Percentiles rank a stretch among this genome's conserved stretches.
phyloP scores from a whole-genome alignment of 1,140 invertebrate genomes.

The Plectrocnemia conspersa region DNA sequence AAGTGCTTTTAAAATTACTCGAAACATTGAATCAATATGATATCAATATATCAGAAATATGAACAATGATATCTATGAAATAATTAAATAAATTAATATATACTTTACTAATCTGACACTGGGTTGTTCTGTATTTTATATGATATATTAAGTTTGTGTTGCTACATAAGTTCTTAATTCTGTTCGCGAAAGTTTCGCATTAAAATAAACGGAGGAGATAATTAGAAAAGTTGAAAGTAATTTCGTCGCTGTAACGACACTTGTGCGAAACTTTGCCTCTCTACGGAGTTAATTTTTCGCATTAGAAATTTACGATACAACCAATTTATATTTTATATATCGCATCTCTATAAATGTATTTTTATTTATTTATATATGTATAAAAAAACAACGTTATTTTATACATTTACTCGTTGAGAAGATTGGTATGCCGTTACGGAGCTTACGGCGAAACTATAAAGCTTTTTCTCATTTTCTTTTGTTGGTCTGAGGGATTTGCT shows the following conservation, averaged over 20 bases:
- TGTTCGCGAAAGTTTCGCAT: too few relatives aligned
- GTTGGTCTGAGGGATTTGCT: slow-evolving; percentile 33
- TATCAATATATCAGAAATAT: too few relatives aligned
- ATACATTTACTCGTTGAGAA: slow-evolving; percentile 13
- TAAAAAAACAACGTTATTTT: not conserved
- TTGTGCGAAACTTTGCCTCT: slow-evolving; percentile 20
- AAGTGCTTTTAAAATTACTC: too few relatives aligned
- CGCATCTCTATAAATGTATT: too few relatives aligned
- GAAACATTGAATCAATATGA: too few relatives aligned
- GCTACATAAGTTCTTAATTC: too few relatives aligned
- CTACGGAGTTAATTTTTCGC: slow-evolving; percentile 9
- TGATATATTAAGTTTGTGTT: too few relatives aligned
- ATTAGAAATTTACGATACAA: slow-evolving; percentile 14
- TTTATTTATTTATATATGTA: too few relatives aligned
- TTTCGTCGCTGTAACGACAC: slow-evolving; percentile 27
- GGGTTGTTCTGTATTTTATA: too few relatives aligned
- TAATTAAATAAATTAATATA: too few relatives aligned
- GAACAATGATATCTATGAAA: too few relatives aligned
- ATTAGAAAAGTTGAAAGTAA: slow-evolving; percentile 35
- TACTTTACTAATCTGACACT: too few relatives aligned
- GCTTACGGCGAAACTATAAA: slow-evolving; percentile 34
- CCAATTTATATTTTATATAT: not conserved
- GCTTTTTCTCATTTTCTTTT: slow-evolving; percentile 36
- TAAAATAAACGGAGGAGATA: slow-evolving; percentile 36
- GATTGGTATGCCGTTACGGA: slow-evolving; percentile 30